Conservation (phyloP, 1,140 invertebrate species). For the Hypsibius dujardini region DNA sequence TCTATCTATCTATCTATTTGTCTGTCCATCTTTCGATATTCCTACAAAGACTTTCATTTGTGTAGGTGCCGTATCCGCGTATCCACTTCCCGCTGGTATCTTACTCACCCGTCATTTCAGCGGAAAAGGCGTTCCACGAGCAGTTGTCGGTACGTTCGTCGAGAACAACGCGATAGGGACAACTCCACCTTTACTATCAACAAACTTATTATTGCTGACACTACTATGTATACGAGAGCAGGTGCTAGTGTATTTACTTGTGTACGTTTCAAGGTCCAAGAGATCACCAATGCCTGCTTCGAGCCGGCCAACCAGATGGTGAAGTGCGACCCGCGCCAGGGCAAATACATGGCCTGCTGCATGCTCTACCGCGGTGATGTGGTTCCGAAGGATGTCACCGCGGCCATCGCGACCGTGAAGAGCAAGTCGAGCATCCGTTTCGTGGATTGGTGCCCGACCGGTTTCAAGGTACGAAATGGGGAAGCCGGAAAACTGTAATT, state of each 20-base stretch:
- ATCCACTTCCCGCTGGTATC: constrained; percentile 35
- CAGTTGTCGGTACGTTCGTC: neutral
- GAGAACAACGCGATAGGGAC: too few species aligned
- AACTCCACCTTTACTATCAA: too few species aligned
- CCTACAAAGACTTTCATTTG: constrained; percentile 25
- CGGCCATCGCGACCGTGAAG: constrained; percentile 34
- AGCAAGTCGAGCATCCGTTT: constrained; percentile 29
- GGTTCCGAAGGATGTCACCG: constrained; percentile 36
- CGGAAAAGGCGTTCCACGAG: constrained; percentile 32
- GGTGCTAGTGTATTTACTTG: too few species aligned
- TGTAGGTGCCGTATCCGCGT: constrained; percentile 31
- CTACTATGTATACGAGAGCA: too few species aligned
- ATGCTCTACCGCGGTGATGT: constrained; percentile 38
- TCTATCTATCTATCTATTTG: too few species aligned
- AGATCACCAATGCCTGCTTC: constrained; percentile 42
- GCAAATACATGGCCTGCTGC: constrained; percentile 41
- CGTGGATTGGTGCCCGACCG: constrained; percentile 37
- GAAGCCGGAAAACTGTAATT: too few species aligned
- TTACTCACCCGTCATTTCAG: constrained; percentile 30
- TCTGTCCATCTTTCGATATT: constrained; percentile 20
- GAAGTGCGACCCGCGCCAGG: constrained; percentile 45
- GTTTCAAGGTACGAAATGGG: constrained; percentile 32
- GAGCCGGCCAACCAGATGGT: constrained; percentile 49
- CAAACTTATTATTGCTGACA: too few species aligned
- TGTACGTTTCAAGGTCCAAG: constrained; percentile 36